Conservation (phyloP, 2,797 vertebrate genomes). For the Malacoctenus gilli region DNA sequence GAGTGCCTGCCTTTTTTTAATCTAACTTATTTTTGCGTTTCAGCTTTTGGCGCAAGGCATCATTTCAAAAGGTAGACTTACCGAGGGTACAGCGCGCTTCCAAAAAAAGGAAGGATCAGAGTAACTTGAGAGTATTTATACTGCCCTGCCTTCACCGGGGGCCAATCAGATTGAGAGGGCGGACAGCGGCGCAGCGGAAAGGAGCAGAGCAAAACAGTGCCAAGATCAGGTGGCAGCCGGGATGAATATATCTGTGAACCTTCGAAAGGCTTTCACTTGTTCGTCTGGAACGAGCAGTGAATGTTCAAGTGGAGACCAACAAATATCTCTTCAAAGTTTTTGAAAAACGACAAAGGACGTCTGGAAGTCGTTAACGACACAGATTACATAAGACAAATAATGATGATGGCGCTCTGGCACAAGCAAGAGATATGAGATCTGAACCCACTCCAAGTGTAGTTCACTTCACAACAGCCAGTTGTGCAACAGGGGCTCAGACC, state of each 20-base stretch:
- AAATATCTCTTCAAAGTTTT: no score
- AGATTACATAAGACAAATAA: no score
- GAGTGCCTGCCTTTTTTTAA: no score
- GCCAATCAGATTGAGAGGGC: conserved; percentile 74
- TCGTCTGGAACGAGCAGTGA: no score
- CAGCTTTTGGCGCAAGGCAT: background rate
- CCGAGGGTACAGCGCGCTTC: conserved; percentile 4
- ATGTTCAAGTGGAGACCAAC: no score
- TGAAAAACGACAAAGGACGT: no score
- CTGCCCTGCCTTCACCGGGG: conserved; percentile 69
- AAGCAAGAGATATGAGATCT: no score
- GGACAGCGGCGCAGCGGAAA: conserved; percentile 7
- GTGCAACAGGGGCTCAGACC: conserved; percentile 11
- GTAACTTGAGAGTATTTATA: conserved; percentile 63
- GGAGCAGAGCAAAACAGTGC: conserved; percentile 24
- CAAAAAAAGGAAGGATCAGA: conserved; percentile 40
- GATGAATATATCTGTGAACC: background rate
- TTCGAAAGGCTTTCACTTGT: no score
- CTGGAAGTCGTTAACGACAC: no score
- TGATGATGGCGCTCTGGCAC: no score
- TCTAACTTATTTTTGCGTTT: no score
- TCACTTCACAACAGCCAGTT: conserved; percentile 8
- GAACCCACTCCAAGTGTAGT: no score
- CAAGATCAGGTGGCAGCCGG: conserved; percentile 18
- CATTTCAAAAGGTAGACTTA: conserved; percentile 23